Conservation (phyloP, 2,113 vertebrate genomes). For the Clupea harengus region DNA sequence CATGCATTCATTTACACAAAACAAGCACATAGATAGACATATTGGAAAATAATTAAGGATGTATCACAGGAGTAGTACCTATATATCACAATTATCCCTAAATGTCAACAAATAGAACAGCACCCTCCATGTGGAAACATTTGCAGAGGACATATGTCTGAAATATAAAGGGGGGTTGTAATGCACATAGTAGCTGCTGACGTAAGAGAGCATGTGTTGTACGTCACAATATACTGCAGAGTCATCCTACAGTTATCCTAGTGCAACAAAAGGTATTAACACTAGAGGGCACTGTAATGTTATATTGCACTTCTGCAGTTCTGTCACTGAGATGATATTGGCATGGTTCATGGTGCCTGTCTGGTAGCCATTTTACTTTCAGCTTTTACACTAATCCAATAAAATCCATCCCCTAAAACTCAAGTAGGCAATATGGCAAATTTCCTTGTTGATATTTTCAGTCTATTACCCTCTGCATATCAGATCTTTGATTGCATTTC, state of each 20-base stretch:
- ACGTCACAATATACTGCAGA: not conserved
- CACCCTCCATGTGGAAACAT: not conserved
- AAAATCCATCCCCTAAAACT: not conserved
- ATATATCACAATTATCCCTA: not conserved
- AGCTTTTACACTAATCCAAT: not conserved
- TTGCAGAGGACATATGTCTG: not conserved
- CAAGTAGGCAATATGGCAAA: not conserved
- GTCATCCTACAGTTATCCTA: not conserved
- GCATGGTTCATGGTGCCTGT: not conserved
- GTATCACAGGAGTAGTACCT: not conserved
- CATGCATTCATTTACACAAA: not conserved
- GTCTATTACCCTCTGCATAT: not conserved
- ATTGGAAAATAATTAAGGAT: not conserved
- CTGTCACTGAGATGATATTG: not conserved
- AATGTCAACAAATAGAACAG: not conserved
- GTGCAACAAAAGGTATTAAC: not conserved
- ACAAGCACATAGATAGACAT: not conserved
- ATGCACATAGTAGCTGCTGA: not conserved
- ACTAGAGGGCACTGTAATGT: not conserved
- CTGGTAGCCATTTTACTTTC: constrained; percentile 3
- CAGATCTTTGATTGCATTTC: not conserved
- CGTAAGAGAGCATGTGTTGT: not conserved
- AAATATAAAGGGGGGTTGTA: not conserved
- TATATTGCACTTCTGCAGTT: not conserved
- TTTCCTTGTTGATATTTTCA: not conserved